Evolutionary conservation across 2,888 invertebrate species (phyloP), one percentile per base, ranked within the genome.

Genomic region (Philaethria dido): DNA sequence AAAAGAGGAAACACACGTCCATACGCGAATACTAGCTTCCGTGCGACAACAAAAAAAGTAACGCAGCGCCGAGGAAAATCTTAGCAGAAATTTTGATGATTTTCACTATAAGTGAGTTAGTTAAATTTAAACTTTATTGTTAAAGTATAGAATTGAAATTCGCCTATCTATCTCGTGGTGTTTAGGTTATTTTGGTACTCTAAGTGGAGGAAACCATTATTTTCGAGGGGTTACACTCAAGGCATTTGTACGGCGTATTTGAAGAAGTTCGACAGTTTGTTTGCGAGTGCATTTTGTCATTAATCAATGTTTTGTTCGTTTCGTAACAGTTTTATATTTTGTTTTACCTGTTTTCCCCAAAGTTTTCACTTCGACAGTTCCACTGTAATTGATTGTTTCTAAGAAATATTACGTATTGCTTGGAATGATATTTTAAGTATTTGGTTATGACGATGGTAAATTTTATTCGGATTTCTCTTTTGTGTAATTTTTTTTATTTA

Each of bases 191-290:
- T 64, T 52, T 36, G 54, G 33, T 68, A 75, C 70, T 69, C 62
- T 72, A 74, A 70, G 80, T 82, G 86, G 83, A 90, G 92, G 92
- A 91, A 92, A 88, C 91, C 90, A 92, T 92, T 92, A 92, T 92
- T 92, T 89, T 78, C 86, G 88, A 87, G 87, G 88, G 89, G 89
- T 88, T 87, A 87, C 85, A 84, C 82, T 78, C 79, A 82, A 85
- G 84, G 87, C 90, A 89, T 92, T 92, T 92, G 92, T 92, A 91
- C 90, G 80, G 88, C 79, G 89, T 85, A 89, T 92, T 92, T 91
- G 92, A 92, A 90, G 91, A 91, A 92, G 87, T 92, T 92, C 92
- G 92, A 92, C 92, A 92, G 92, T 92, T 91, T 89, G 92, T 90
- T 88, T 86, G 87, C 91, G 88, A 93, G 93, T 93, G 93, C 93